These are phyloP conservation scores for Drosophila truncata DNA, from an alignment of 1,140 invertebrate species.

Conservation along the genomic window DNA sequence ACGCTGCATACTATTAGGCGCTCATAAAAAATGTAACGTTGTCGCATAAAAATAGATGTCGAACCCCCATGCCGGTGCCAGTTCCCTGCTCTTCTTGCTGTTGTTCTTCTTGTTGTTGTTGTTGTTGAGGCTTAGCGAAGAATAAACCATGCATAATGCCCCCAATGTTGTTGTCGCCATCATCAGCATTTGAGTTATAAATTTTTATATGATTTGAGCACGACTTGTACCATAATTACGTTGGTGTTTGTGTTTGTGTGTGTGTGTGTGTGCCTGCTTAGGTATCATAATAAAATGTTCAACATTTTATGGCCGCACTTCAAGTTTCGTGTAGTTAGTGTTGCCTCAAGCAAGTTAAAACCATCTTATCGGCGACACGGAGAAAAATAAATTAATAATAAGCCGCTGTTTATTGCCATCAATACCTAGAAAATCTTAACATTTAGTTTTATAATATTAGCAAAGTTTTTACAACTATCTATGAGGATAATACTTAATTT, in stretches of 20 bases:
- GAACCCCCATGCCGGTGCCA: slow-evolving; percentile 18
- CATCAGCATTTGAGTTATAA: slow-evolving; percentile 74
- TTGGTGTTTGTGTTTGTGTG: slow-evolving; percentile 9
- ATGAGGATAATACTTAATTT: background rate
- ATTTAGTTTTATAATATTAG: background rate
- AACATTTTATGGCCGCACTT: slow-evolving; percentile 56
- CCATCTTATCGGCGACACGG: slow-evolving; percentile 5
- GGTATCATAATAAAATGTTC: slow-evolving; percentile 54
- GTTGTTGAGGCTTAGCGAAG: slow-evolving; percentile 26
- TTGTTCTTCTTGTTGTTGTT: slow-evolving; percentile 1
- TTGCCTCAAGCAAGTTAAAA: slow-evolving; percentile 11
- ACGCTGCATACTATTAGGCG: slow-evolving; percentile 78
- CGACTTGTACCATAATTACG: slow-evolving; percentile 58
- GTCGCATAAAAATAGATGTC: slow-evolving; percentile 76
- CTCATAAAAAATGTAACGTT: slow-evolving; percentile 77
- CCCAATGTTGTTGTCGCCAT: slow-evolving; percentile 58
- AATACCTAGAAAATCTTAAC: background rate
- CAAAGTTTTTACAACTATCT: background rate
- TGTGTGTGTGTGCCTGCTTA: slow-evolving; percentile 10
- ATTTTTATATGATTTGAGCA: slow-evolving; percentile 73
- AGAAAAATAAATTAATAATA: background rate
- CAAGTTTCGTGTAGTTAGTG: slow-evolving; percentile 35
- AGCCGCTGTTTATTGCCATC: background rate
- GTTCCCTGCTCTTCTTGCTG: background rate
- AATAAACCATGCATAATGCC: slow-evolving; percentile 63